phyloP scores from a whole-genome alignment of 2,888 invertebrate genomes.

The Mesodorylaimus sp. region DNA sequence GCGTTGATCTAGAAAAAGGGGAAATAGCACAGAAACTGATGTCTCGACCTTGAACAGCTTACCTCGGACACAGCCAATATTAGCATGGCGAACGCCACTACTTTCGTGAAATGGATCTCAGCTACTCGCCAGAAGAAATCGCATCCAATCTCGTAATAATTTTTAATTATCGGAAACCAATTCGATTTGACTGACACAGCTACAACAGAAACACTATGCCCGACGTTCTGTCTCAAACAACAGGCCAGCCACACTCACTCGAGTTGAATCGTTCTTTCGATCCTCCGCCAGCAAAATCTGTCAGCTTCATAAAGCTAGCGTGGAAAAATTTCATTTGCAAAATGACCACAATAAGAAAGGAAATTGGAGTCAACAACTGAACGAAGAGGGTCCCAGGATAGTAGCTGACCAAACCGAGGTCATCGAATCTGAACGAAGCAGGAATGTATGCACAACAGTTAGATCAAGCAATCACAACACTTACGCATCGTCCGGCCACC shows the following conservation, averaged over 20 bases:
- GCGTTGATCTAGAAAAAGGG: conserved; percentile 33
- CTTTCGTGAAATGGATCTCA: conserved; percentile 78
- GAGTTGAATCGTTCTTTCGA: background rate
- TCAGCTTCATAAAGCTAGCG: conserved; percentile 50
- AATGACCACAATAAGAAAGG: conserved; percentile 86
- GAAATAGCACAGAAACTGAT: background rate
- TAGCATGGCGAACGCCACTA: conserved; percentile 60
- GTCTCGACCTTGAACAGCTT: too few species aligned
- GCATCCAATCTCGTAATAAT: too few species aligned
- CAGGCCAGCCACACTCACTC: too few species aligned
- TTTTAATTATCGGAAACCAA: too few species aligned
- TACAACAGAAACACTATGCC: too few species aligned
- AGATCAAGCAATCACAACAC: background rate
- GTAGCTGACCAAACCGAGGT: conserved; percentile 76
- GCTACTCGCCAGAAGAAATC: conserved; percentile 51
- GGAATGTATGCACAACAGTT: background rate
- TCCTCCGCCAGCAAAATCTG: conserved; percentile 9
- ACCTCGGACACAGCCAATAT: conserved; percentile 41
- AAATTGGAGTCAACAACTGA: conserved; percentile 75
- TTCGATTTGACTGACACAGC: too few species aligned
- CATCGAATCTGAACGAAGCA: conserved; percentile 53
- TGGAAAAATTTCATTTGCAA: conserved; percentile 95
- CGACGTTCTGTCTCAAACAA: too few species aligned
- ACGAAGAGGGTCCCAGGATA: conserved; percentile 70
- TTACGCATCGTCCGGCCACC: conserved; percentile 42